Base-by-base conservation (phyloP, 2,113 vertebrate species). In the Anolis sagrei region DNA sequence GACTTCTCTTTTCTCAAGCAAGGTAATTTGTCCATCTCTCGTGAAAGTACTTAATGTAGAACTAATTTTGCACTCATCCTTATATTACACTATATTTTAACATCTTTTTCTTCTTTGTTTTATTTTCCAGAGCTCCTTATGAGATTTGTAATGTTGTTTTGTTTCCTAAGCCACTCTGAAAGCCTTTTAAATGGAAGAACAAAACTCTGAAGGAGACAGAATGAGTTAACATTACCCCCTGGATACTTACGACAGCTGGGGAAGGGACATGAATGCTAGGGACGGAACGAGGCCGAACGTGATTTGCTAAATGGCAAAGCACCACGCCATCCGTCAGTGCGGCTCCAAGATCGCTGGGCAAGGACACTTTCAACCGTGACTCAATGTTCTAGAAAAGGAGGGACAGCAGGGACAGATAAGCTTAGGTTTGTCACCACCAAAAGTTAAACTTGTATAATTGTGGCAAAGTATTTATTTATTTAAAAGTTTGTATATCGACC, bases 201-300 rank as follows among this genome's bases (percentile, higher is more conserved):
- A 49, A 76, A n/a, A 49, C 27, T 27, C 16, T 11, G 21, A 21
- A 23, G 49, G 3, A n/a, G 1, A 10, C 48, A 81, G 39, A 23
- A n/a, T 32, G 23, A 18, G 36, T 11, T 3, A 16, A 61, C 51
- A 29, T 0, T 48, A 39, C 74, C 3, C 27, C 39, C 11, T 0
- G 44, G 44, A 86, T 92, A 97, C 97, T 98, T 96, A 99, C 98
- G 92, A 99, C 99, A 64, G 98, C 99, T 61, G 99, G 99, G 1
- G 99, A 99, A 64, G 99, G 99, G 78, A 99, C 98, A 4, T 99
- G 99, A 88, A 99, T 99, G 93, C 98, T 99, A 86, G 98, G 97
- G 29, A 99, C 98, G 1, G 99, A 99, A 3, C 99, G 97, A 48
- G 98, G 99, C 19, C 98, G 96, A 88, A 99, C 98, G 0, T 99